Percentiles rank a stretch among this genome's conserved stretches.
Conservation (phyloP, 2,888 invertebrate genomes). For the Xestobium rufovillosum region DNA sequence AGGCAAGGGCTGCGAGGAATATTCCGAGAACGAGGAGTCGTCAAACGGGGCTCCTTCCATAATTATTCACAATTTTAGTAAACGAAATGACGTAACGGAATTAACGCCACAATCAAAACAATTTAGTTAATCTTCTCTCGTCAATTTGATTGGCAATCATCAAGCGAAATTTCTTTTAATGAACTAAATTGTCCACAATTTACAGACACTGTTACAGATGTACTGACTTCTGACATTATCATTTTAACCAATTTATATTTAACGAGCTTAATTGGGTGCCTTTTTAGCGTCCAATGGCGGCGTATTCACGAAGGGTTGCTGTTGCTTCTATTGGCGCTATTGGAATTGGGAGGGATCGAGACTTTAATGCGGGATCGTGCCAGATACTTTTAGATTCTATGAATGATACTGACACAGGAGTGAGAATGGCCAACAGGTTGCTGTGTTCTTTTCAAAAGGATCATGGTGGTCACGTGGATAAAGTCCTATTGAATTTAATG, state of each 20-base stretch:
- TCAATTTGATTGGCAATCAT: constrained; percentile 35
- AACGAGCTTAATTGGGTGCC: constrained; percentile 40
- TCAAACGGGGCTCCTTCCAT: constrained; percentile 70
- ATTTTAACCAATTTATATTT: constrained; percentile 47
- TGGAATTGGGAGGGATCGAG: constrained; percentile 19
- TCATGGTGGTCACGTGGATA: constrained; percentile 34
- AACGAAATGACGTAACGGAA: too few species aligned
- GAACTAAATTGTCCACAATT: constrained; percentile 33
- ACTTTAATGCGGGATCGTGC: constrained; percentile 20
- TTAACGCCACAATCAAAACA: constrained; percentile 36
- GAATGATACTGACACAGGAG: too few species aligned
- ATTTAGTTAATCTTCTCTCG: constrained; percentile 36
- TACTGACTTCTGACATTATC: constrained; percentile 44
- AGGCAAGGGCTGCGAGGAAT: constrained; percentile 50
- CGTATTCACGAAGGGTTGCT: constrained; percentile 19
- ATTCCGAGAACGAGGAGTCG: constrained; percentile 74
- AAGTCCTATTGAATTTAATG: not conserved
- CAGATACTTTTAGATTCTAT: constrained; percentile 3
- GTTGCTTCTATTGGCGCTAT: constrained; percentile 23
- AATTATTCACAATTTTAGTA: constrained; percentile 33
- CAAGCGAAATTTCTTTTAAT: constrained; percentile 24
- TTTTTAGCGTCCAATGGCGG: constrained; percentile 30
- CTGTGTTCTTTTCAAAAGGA: constrained; percentile 3
- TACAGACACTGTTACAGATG: constrained; percentile 33
- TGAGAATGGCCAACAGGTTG: constrained; percentile 16